phyloP scores from a whole-genome alignment of 1,140 invertebrate genomes.

The Formica exsecta region DNA sequence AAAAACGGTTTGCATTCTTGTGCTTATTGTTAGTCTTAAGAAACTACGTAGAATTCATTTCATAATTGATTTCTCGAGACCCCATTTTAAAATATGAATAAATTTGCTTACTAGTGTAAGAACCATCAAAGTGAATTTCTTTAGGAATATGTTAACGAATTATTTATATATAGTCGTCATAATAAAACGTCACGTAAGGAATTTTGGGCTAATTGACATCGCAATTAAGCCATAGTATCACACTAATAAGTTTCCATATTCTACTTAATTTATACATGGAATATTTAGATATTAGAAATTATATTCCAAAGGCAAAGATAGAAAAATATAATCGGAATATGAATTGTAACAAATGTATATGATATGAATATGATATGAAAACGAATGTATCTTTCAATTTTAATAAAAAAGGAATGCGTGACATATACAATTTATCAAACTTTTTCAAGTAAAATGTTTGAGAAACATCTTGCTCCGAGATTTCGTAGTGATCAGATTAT shows the following conservation, averaged over 20 bases:
- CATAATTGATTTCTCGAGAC: constrained; percentile 39
- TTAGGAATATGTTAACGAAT: constrained; percentile 1
- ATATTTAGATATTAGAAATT: background rate
- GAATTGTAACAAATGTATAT: background rate
- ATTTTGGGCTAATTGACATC: background rate
- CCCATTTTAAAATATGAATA: constrained; percentile 17
- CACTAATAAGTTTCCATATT: background rate
- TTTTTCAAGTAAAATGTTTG: background rate
- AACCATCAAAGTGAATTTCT: background rate
- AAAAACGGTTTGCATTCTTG: background rate
- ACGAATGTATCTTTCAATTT: background rate
- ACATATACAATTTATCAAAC: background rate
- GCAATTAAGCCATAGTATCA: background rate
- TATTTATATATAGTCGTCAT: background rate
- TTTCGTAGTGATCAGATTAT: background rate
- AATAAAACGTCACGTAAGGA: background rate
- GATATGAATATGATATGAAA: no score
- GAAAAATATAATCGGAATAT: background rate
- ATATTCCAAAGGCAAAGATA: background rate
- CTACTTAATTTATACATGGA: background rate
- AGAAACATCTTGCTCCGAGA: background rate
- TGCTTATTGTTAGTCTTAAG: background rate
- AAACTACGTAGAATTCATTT: constrained; percentile 23
- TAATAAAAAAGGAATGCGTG: background rate
- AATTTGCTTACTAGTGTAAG: background rate